phyloP scores from a whole-genome alignment of 2,797 vertebrate genomes.

The Helostoma temminkii region DNA sequence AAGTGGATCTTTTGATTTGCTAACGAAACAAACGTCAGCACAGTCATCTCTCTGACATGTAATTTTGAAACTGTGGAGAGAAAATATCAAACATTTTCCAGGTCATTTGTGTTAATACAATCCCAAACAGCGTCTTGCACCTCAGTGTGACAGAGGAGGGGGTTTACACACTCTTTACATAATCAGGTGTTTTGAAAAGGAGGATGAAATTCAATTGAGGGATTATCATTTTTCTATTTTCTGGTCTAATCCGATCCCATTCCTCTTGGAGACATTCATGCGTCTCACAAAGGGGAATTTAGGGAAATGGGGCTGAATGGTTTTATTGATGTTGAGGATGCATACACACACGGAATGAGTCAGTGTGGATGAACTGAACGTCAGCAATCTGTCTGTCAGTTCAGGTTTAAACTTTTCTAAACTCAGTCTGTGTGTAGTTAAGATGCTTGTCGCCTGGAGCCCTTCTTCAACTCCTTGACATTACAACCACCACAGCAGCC shows the following conservation, averaged over 20 bases:
- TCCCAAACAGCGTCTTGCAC: slow-evolving; percentile 20
- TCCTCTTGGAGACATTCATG: slow-evolving; percentile 29
- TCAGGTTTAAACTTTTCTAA: slow-evolving; percentile 43
- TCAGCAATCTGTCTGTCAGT: slow-evolving; percentile 37
- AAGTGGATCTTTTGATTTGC: slow-evolving; percentile 43
- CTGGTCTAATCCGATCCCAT: slow-evolving; percentile 44
- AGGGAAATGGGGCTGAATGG: slow-evolving; percentile 20
- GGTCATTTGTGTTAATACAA: slow-evolving; percentile 41
- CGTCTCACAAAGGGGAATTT: slow-evolving; percentile 38
- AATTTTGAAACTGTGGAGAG: slow-evolving; percentile 23
- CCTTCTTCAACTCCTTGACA: slow-evolving; percentile 33
- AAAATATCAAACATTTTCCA: slow-evolving; percentile 32
- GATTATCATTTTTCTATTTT: slow-evolving; percentile 62
- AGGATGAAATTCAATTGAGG: slow-evolving; percentile 58
- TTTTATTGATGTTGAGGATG: slow-evolving; percentile 33
- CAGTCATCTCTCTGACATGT: slow-evolving; percentile 42
- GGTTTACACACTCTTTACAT: slow-evolving; percentile 56
- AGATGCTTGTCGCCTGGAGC: slow-evolving; percentile 72
- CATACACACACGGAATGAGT: slow-evolving; percentile 42
- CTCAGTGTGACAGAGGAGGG: neutral
- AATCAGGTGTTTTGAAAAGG: slow-evolving; percentile 61
- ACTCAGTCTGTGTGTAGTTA: slow-evolving; percentile 16
- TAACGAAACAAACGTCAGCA: slow-evolving; percentile 55
- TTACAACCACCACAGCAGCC: neutral
- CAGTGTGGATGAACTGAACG: slow-evolving; percentile 26